Base-by-base conservation (phyloP, 2,113 vertebrate genomes). In the Mugil cephalus region DNA sequence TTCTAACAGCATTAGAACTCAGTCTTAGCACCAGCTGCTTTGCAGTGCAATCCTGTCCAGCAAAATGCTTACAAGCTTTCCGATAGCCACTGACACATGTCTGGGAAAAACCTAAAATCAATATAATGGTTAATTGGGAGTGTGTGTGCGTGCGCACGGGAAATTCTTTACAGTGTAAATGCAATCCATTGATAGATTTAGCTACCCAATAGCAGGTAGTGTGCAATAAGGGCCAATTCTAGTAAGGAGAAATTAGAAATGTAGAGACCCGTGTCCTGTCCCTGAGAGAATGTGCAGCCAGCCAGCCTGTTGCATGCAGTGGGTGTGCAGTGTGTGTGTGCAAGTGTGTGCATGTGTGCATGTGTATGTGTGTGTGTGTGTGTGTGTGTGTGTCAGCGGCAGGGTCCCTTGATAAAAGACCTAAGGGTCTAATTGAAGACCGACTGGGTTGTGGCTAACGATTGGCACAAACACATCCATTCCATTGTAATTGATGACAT, bases 101-200 rank as follows among this genome's bases (percentile, higher is more conserved):
- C 84, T 18, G 15, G 50, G 34, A 21, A 76, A 72, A 76, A 77
- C 66, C 54, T 53, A 30, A 78, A 85, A 91, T 92, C 91, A 86
- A 90, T 91, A 18, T 43, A 19, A 76, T 74, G 40, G 74, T 83
- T 92, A 86, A 92, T 88, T 90, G 80, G 74, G 78, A 76, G 69
- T 35, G 53, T 76, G 69, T 17, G 64, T 24, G 62, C 47, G 64
- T 24, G 62, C 47, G 61, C 46, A 53, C 0, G 40, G 55, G 59
- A 58, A 30, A 68, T 59, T 78, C 47, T 58, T 42, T 19, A 42
- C 69, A 21, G 55, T 53, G 45, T 65, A 65, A 65, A 69, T 76
- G 60, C 67, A 72, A 78, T 69, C 38, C 45, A 69, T 66, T 53
- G 40, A 84, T 68, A 56, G 71, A 79, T 81, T 80, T 54, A 67